Evolutionary conservation across 2,888 invertebrate genomes (phyloP), one percentile per base, ranked within the genome.

Genomic region (Mactromeris polynyma): DNA sequence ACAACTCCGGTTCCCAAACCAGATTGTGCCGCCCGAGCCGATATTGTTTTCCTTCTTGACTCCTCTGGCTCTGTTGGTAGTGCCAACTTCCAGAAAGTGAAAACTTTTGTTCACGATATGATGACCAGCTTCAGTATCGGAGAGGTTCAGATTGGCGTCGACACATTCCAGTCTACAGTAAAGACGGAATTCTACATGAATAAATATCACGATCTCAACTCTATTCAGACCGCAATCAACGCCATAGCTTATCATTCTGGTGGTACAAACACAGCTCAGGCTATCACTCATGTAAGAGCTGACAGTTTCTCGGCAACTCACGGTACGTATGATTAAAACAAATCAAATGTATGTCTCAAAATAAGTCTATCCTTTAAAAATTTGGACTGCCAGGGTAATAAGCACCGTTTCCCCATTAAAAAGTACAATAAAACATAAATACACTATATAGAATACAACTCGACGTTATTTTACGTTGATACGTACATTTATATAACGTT

Each of bases 11-110:
- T 81, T 11, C 89, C 90, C 2, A 90, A 90, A 51, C 42, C 90
- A 89, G 93, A 86, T 33, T 95, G 94, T 88, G 93, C 93, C 0
- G 94, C 93, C 17, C 90, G 93, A 87, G 95, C 95, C n/a, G 95
- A 95, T 78, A 94, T 95, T 73, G 94, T 95, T 26, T 95, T 95
- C 91, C 91, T 95, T 19, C 89, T 95, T 86, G 95, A 95, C 64
- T 93, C 94, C 21, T 95, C 95, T 14, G 95, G 95, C 19, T 94
- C 94, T 79, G 95, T 95, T 6, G 94, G 94, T 1, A 85, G 91
- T 0, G n/a, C 83, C 69, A 94, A 95, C 91, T 95, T 94, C 93
- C 78, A 93, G 82, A 95, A 94, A 86, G 94, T 94, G 93, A 83
- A 93, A 73, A 81, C 80, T 9, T 95, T 95, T 77, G 95, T 95